Base-by-base conservation (phyloP, 2,888 invertebrate species). In the Hedya salicella region DNA sequence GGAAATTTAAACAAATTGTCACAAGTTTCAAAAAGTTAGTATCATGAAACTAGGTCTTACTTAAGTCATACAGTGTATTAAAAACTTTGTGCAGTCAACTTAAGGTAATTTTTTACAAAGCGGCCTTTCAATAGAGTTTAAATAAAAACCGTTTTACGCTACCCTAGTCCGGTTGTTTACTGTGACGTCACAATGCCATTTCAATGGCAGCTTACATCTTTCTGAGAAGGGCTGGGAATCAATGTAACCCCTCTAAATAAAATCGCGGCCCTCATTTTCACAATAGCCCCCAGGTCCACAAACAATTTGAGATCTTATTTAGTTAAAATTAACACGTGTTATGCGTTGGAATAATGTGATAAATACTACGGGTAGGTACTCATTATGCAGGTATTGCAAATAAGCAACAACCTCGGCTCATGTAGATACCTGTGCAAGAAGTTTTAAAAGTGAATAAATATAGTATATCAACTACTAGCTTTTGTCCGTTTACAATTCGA, bases 151-250 rank as follows among this genome's bases (percentile, higher is more conserved):
- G 46, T 46, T 65, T 60, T 46, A 53, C 40, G 25, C 48, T 50
- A 59, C 65, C 60, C 60, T 48, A 59, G 46, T 44, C 16, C 25
- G 52, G 52, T 36, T 36, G 57, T 49, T 48, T 49, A 36, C 44
- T 59, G 44, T 59, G 65, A 65, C 60, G 65, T 60, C 65, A 65
- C 52, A 19, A 13, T 46, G 19, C 46, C 46, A 53, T 53, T 59
- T 65, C 44, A 65, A 65, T 65, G 52, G 59, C 52, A 54, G 62
- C 62, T 44, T 39, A 65, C 46, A 52, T 53, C 65, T 48, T 65
- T 65, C 60, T 65, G 44, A 65, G 60, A 65, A 65, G 60, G 65
- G 65, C 60, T 48, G 60, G 21, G 65, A 59, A 44, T 50, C 42
- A 42, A 44, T 59, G 59, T 53, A 65, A 53, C 65, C 65, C 59